Evolutionary conservation across 2,888 invertebrate genomes (phyloP).

Genomic region (Stenolophus ochropezus): DNA sequence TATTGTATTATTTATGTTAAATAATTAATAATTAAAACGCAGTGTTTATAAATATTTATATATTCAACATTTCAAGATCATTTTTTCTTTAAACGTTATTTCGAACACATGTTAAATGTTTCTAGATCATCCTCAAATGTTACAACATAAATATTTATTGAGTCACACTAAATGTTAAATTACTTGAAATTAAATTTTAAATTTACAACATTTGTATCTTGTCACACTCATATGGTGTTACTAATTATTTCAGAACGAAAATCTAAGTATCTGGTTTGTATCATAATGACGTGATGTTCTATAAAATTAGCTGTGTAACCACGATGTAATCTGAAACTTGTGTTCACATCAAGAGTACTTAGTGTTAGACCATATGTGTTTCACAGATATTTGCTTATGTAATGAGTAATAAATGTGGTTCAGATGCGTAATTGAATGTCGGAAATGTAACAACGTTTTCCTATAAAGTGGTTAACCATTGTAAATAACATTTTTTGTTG

Average conservation of each 20-base stretch:
- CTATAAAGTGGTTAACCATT: not conserved
- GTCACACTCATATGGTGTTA: too few species aligned
- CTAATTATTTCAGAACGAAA: not conserved
- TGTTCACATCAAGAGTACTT: slow-evolving; percentile 14
- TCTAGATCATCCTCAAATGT: not conserved
- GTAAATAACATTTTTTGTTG: not conserved
- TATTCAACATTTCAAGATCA: too few species aligned
- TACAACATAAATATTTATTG: not conserved
- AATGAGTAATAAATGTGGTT: slow-evolving; percentile 18
- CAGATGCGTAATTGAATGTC: not conserved
- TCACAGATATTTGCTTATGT: slow-evolving; percentile 3
- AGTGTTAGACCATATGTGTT: not conserved
- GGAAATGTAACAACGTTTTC: not conserved
- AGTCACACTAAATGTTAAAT: not conserved
- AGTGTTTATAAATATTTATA: too few species aligned
- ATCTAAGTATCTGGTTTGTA: not conserved
- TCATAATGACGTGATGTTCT: not conserved
- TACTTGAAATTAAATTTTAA: not conserved
- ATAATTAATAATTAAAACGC: too few species aligned
- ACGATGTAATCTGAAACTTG: slow-evolving; percentile 7
- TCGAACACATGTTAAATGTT: not conserved
- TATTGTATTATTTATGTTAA: too few species aligned
- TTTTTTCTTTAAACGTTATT: too few species aligned
- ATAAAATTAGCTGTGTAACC: not conserved
- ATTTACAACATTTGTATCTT: not conserved